phyloP scores from a whole-genome alignment of 2,113 vertebrate genomes.

The Ariopsis seemanni region DNA sequence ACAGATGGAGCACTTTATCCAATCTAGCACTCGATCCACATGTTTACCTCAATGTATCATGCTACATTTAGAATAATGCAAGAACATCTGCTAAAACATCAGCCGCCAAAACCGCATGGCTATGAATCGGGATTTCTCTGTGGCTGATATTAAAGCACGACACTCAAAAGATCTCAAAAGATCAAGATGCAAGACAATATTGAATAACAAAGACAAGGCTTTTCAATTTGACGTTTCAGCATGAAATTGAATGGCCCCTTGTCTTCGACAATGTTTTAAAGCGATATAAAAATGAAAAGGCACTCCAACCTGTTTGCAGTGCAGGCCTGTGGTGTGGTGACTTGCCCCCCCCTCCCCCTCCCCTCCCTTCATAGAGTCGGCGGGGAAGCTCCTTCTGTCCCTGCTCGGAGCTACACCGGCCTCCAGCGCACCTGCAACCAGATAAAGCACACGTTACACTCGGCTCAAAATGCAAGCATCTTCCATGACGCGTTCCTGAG shows the following conservation, averaged over 20 bases:
- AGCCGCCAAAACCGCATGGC: not conserved
- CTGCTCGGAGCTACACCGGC: conserved; percentile 56
- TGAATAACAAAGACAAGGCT: not conserved
- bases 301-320: conserved; percentile 68
- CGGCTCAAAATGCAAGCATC: conserved; percentile 33
- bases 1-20: conserved; percentile 19
- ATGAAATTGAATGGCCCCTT: not conserved
- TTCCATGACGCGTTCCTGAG: conserved; percentile 10
- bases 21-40: not conserved
- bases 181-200: not conserved
- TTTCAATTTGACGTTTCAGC: not conserved
- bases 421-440: conserved; percentile 55
- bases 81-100: not conserved
- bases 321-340: conserved; percentile 59
- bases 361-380: conserved; percentile 75
- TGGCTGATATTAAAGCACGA: conserved; percentile 12
- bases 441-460: conserved; percentile 49
- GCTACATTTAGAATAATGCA: conserved; percentile 11
- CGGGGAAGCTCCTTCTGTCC: conserved; percentile 54
- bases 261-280: not conserved
- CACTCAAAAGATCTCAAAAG: not conserved
- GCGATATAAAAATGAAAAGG: conserved; percentile 17
- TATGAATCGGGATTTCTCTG: not conserved
- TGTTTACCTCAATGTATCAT: not conserved
- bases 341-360: conserved; percentile 63